These are phyloP conservation scores for Melanchra persicariae DNA, from an alignment of 2,888 invertebrate species.

Conservation along the genomic window DNA sequence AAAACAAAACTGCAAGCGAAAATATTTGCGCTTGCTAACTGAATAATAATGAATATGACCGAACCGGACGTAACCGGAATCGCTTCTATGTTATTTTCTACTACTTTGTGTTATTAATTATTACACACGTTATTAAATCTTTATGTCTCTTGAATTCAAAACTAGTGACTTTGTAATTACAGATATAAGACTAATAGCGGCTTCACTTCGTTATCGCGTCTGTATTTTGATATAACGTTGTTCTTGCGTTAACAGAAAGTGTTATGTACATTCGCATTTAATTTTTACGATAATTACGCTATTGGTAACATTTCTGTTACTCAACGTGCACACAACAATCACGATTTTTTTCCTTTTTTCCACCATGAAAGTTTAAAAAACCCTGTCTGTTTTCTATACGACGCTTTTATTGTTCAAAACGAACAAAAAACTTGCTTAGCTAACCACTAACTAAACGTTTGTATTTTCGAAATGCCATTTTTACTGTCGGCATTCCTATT, in stretches of 20 bases:
- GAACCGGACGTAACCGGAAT: slow-evolving; percentile 70
- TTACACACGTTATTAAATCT: slow-evolving; percentile 58
- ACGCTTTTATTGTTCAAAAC: slow-evolving; percentile 25
- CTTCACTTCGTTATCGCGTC: slow-evolving; percentile 23
- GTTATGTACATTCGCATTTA: slow-evolving; percentile 26
- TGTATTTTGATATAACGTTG: slow-evolving; percentile 26
- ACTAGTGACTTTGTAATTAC: slow-evolving; percentile 46
- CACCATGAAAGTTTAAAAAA: slow-evolving; percentile 18
- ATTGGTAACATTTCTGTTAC: slow-evolving; percentile 36
- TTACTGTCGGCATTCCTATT: slow-evolving; percentile 53
- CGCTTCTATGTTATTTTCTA: slow-evolving; percentile 68
- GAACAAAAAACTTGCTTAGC: slow-evolving; percentile 33
- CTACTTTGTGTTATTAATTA: slow-evolving; percentile 60
- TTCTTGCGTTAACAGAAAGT: slow-evolving; percentile 47
- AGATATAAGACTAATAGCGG: slow-evolving; percentile 30
- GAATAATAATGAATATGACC: slow-evolving; percentile 80
- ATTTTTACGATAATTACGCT: slow-evolving; percentile 29
- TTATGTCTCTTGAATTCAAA: slow-evolving; percentile 50
- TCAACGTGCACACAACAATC: slow-evolving; percentile 31
- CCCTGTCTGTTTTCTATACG: slow-evolving; percentile 15
- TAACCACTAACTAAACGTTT: slow-evolving; percentile 49
- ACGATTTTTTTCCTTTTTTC: slow-evolving; percentile 2
- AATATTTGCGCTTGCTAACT: slow-evolving; percentile 81
- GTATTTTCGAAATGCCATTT: slow-evolving; percentile 50
- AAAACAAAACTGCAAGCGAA: slow-evolving; percentile 73